phyloP scores from a whole-genome alignment of 2,888 invertebrate species.

The Loripinus fragilis region DNA sequence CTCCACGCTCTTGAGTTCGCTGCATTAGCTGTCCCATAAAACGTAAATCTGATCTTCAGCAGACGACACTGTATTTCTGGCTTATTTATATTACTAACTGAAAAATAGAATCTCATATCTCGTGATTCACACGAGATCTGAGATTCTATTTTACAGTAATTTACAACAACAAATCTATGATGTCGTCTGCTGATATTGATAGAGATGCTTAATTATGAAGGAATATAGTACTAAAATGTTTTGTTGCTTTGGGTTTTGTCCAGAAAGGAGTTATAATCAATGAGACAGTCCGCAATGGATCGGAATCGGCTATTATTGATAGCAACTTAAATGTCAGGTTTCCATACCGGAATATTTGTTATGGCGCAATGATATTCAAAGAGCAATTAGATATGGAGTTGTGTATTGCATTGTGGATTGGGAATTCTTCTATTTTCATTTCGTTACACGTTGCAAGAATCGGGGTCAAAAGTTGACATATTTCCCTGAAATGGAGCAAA shows the following conservation, averaged over 20 bases:
- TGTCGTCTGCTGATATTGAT: too few relatives aligned
- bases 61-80: too few relatives aligned
- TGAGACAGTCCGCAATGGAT: not conserved
- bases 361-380: not conserved
- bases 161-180: too few relatives aligned
- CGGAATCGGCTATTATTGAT: not conserved
- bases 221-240: not conserved
- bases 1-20: not conserved
- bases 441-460: not conserved
- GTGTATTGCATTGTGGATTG: not conserved
- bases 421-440: not conserved
- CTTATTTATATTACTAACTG: too few relatives aligned
- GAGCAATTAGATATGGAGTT: not conserved
- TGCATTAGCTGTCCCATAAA: not conserved
- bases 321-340: not conserved
- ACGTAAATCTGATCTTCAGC: too few relatives aligned
- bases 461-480: conserved; percentile 8
- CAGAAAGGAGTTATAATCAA: not conserved
- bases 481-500: conserved; percentile 1
- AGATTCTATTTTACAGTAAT: too few relatives aligned
- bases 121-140: too few relatives aligned
- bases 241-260: not conserved
- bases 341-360: not conserved
- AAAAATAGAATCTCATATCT: too few relatives aligned
- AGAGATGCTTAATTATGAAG: not conserved